Conservation (phyloP, 2,113 vertebrate genomes). For the Pontoporia blainvillei region DNA sequence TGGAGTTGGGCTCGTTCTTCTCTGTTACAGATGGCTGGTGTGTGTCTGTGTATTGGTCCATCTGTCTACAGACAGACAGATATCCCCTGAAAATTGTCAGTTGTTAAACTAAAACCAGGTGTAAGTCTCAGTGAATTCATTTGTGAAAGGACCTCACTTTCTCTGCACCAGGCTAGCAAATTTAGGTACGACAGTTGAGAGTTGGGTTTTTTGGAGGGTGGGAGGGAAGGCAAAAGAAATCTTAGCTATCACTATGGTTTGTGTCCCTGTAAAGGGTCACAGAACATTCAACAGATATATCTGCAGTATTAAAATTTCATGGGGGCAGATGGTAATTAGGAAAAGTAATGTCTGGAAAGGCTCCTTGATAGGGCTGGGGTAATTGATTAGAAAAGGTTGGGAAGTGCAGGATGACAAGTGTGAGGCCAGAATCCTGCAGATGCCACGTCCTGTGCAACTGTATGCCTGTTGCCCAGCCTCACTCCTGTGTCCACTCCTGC, state of each 20-base stretch:
- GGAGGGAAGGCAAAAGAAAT: background rate
- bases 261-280: background rate
- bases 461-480: background rate
- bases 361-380: background rate
- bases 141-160: background rate
- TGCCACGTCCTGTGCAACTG: fast-evolving
- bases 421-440: fast-evolving
- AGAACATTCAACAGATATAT: fast-evolving
- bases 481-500: background rate
- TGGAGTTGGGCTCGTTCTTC: background rate
- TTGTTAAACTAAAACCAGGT: background rate
- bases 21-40: background rate
- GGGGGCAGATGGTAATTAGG: background rate
- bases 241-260: too few relatives aligned
- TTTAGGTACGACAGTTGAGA: background rate
- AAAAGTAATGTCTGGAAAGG: background rate
- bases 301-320: too few relatives aligned
- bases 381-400: background rate
- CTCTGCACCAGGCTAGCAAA: background rate
- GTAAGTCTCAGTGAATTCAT: background rate
- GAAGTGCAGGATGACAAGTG: background rate
- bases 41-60: fast-evolving
- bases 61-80: background rate
- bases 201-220: background rate
- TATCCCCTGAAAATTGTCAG: background rate